Base-by-base conservation (phyloP, 1,140 invertebrate genomes). In the Chironomus striatipennis region DNA sequence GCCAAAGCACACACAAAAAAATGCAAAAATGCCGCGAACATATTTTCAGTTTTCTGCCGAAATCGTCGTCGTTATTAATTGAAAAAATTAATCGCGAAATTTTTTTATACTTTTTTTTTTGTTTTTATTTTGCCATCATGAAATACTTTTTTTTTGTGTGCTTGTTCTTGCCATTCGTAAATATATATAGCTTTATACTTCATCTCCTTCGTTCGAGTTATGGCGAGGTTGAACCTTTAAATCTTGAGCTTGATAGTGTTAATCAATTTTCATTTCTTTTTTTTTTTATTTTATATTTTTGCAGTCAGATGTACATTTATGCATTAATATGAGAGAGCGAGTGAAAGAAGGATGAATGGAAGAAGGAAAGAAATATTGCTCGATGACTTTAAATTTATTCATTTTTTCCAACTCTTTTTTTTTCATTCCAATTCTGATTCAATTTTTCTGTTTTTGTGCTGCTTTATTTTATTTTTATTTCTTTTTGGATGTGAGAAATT, bases 361-460 rank as follows among this genome's bases (percentile, higher is more conserved):
- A 34, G 47, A 57, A 57, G 47, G 47, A 12, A 57, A 57, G 47
- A 57, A 57, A n/a, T 57, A 57, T 57, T 57, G 47, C 47, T 57
- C 47, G 47, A 57, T 57, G 47, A 57, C 47, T 57, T 57, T 57
- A 57, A 57, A 57, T 57, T 57, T 57, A 57, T 57, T 57, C 47
- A 47, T 47, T 15, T 47, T 47, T 47, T 47, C n/a, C n/a, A n/a
- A 47, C 43, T 47, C 43, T 47, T n/a, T n/a, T n/a, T n/a, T n/a
- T n/a, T n/a, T n/a, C 24, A 34, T 34, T 34, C 5, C 24, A 5
- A 34, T 34, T 34, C 24, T 34, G 24, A 34, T 57, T 57, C 47
- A 57, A n/a, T n/a, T 57, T 12, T 57, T 57, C 8, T n/a, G 9
- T 57, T 57, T 57, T 57, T 57, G 43, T 47, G 43, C 15, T 47